phyloP scores from a whole-genome alignment of 2,797 vertebrate species.

The Smutsia gigantea region DNA sequence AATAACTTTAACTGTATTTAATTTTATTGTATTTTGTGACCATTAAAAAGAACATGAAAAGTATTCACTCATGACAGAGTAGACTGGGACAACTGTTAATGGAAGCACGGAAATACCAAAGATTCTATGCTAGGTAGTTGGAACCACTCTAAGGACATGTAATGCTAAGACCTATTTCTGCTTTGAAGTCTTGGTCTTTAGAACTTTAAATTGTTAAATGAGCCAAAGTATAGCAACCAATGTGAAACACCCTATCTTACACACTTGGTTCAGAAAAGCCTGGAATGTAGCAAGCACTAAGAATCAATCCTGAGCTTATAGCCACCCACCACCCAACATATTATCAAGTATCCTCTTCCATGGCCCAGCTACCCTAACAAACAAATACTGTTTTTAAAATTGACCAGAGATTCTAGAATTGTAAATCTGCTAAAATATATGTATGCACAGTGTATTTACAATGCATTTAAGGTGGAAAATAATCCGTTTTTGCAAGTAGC shows the following conservation, averaged over 20 bases:
- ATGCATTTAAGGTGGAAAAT: background rate
- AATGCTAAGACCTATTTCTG: background rate
- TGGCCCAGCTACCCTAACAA: background rate
- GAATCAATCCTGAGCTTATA: background rate
- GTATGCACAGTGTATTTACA: background rate
- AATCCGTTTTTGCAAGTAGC: background rate
- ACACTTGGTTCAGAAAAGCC: background rate
- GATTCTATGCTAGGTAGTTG: background rate
- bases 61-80: background rate
- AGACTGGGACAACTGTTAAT: background rate
- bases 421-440: background rate
- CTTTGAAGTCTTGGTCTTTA: constrained; percentile 1
- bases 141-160: background rate
- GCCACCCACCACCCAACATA: background rate
- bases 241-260: background rate
- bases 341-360: background rate
- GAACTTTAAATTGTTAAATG: constrained; percentile 19
- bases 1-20: background rate
- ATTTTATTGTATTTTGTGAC: constrained; percentile 15
- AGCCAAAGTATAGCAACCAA: background rate
- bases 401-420: background rate
- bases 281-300: background rate
- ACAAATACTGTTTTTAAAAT: background rate
- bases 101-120: background rate
- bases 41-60: background rate